Evolutionary conservation across 2,888 invertebrate species (phyloP).

Genomic region (Conops quadrifasciatus): DNA sequence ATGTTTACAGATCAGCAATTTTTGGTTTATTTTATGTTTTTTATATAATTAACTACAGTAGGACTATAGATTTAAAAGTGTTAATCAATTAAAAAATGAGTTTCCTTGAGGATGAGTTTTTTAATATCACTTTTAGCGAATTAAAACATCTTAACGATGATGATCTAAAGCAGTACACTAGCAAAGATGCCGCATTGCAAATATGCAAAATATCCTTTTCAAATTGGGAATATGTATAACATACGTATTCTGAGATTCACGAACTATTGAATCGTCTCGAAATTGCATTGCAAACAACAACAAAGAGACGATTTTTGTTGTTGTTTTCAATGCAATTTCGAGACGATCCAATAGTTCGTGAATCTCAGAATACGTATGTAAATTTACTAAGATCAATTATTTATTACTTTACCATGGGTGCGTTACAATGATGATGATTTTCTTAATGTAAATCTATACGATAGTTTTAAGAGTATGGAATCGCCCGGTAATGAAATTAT

Average conservation of each 20-base stretch:
- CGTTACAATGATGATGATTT: not conserved
- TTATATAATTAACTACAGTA: not conserved
- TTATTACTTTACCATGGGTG: too few species aligned
- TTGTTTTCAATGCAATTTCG: too few species aligned
- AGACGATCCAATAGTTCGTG: too few species aligned
- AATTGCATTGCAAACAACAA: too few species aligned
- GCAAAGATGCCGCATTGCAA: conserved; percentile 69
- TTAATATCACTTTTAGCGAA: conserved; percentile 61
- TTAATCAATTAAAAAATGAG: conserved; percentile 21
- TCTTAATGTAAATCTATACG: conserved; percentile 24
- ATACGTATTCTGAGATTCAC: too few species aligned
- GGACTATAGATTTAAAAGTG: too few species aligned
- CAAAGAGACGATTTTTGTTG: too few species aligned
- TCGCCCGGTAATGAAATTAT: conserved; percentile 30
- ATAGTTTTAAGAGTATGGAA: not conserved
- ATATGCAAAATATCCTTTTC: conserved; percentile 65
- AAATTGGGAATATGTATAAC: conserved; percentile 58
- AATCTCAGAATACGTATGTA: too few species aligned
- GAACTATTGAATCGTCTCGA: too few species aligned
- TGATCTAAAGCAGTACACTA: conserved; percentile 69
- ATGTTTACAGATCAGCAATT: not conserved
- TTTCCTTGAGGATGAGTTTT: conserved; percentile 8
- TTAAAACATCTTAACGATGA: conserved; percentile 72
- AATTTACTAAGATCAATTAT: too few species aligned
- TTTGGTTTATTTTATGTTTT: not conserved